Evolutionary conservation across 2,888 invertebrate genomes (phyloP).

Genomic region (Leptogaster cylindrica): DNA sequence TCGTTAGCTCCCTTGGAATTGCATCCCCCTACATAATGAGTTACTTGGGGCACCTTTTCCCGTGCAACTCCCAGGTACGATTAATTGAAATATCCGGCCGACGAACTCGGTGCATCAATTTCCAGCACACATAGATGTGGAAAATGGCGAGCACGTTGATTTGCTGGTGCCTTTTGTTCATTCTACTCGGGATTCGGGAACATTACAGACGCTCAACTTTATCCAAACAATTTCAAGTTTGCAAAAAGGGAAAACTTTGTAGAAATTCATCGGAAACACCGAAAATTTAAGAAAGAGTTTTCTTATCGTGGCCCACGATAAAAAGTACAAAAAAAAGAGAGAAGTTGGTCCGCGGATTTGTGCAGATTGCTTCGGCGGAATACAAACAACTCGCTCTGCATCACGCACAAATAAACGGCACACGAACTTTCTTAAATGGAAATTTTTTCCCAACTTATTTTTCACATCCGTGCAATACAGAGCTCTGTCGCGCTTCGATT

Average conservation of each 20-base stretch:
- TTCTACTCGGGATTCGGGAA: conserved; percentile 7
- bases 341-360: conserved; percentile 35
- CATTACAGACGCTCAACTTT: conserved; percentile 37
- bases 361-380: conserved; percentile 39
- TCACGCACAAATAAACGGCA: conserved; percentile 33
- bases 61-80: conserved; percentile 6
- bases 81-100: conserved; percentile 23
- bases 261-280: conserved; percentile 39
- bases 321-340: no score
- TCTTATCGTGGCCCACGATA: conserved; percentile 23
- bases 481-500: conserved; percentile 15
- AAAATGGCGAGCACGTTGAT: conserved; percentile 10
- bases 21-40: no score
- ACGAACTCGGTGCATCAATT: conserved; percentile 17
- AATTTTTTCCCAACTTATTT: conserved; percentile 42
- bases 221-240: conserved; percentile 38
- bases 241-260: conserved; percentile 13
- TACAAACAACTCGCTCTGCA: conserved; percentile 25
- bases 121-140: conserved; percentile 8
- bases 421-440: conserved; percentile 43
- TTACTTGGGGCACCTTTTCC: no score
- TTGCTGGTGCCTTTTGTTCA: conserved; percentile 32
- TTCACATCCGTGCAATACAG: conserved; percentile 28
- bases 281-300: conserved; percentile 36
- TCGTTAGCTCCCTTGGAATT: no score